Base-by-base conservation (phyloP, 2,113 vertebrate genomes). In the Eclectus roratus region DNA sequence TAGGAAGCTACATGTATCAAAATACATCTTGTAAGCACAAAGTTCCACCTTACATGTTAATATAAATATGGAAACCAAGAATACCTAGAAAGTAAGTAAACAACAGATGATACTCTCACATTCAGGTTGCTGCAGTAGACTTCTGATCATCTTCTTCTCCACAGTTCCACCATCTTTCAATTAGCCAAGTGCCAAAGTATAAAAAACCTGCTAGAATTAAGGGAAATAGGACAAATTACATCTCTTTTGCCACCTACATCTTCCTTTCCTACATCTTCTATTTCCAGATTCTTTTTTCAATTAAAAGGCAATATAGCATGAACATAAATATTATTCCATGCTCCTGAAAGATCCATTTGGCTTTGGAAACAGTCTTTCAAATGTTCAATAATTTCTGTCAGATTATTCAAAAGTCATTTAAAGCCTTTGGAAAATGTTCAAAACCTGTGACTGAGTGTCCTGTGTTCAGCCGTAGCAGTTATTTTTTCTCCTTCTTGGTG, bases 301-400 rank as follows among this genome's bases (percentile, higher is more conserved):
- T 90, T 81, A 94, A 95, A 55, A 92, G 15, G 53, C n/a, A 80
- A 73, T 91, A 85, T 35, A 88, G 31, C 37, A 85, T 20, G 25
- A 73, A 19, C 37, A 55, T 89, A 89, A 96, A 91, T 91, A 81
- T 85, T 81, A 93, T 74, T 81, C 25, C 17, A 31, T 53, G 19
- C 24, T 72, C 79, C 63, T 77, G 65, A 82, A 96, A 90, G 37
- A 85, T 61, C 53, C 28, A 52, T 55, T 86, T 77, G 58, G 71
- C n/a, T 88, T 90, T 78, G 50, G 64, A 74, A 86, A 70, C 68
- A 83, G 72, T 31, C 68, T 83, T 95, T 85, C 73, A 94, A 90
- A 77, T 4, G 17, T 81, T 93, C 64, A 73, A 65, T 63, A 91
- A 92, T 93, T 94, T 90, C 74, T 83, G 41, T 44, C 74, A 63